Base-by-base conservation (phyloP, 2,113 vertebrate genomes). In the Micronycteris hirsuta region DNA sequence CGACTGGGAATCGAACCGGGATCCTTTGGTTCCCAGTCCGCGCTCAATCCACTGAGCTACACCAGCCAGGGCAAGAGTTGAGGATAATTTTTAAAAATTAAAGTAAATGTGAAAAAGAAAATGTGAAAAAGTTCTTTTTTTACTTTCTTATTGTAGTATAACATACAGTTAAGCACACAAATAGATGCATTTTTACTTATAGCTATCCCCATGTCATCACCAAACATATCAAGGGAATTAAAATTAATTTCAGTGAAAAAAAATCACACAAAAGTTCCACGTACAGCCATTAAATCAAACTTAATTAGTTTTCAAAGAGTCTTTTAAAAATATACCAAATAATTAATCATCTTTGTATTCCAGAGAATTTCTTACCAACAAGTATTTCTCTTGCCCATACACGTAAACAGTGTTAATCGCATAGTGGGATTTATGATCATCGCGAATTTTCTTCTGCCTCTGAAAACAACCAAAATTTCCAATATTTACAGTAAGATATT, bases 371-470 rank as follows among this genome's bases (percentile, higher is more conserved):
- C 99, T 99, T 98, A 99, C 99, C 99, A 99, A 98, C 95, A 99
- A 98, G 95, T 99, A 99, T 97, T 99, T 99, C 97, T 99, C 99
- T 98, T 99, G 99, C 87, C 99, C 99, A 4, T 99, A 99, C 1
- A 99, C 99, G 89, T 99, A 99, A 84, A 99, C 99, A 14, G 99
- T 99, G 96, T 99, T 99, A 98, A 99, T 99, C 68, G 99, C 99
- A 74, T 99, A 99, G 97, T 98, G 99, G 26, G 99, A 99, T 97
- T 99, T 99, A 98, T 99, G 99, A 91, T 99, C 99, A 96, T 99
- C 99, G 95, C 98, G 99, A 86, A 99, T 99, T 92, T 98, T 98
- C 96, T 98, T 99, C 95, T 99, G 98, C 68, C 98, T 98, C 98
- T 98, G 98, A 95, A 98, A 98, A 97, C 0, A 96, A 95, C 43